phyloP scores from a whole-genome alignment of 2,888 invertebrate species.

The Drosophila nigricruria region DNA sequence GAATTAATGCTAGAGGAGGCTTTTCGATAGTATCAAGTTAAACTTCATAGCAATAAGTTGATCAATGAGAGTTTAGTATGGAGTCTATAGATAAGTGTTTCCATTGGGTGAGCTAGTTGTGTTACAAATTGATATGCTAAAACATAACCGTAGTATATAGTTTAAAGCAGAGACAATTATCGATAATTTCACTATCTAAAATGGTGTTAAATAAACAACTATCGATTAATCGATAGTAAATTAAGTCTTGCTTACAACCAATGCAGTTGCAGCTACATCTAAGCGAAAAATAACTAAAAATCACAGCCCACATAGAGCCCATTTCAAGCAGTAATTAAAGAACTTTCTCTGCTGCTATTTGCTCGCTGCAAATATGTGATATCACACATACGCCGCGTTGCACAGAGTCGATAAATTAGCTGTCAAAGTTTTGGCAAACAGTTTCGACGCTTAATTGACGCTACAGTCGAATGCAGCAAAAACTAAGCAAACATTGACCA shows the following conservation, averaged over 20 bases:
- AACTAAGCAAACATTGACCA: constrained; percentile 45
- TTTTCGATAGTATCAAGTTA: not conserved
- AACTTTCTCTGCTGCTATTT: constrained; percentile 22
- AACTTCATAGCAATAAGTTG: not conserved
- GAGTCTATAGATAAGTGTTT: not conserved
- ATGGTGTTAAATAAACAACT: too few relatives aligned
- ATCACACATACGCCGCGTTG: constrained; percentile 22
- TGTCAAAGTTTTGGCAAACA: constrained; percentile 47
- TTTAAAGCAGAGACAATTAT: too few relatives aligned
- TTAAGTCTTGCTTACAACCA: too few relatives aligned
- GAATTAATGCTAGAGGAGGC: not conserved
- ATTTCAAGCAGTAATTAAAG: not conserved
- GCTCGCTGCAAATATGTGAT: constrained; percentile 1
- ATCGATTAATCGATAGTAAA: not conserved
- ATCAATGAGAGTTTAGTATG: too few relatives aligned
- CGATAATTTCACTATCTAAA: too few relatives aligned
- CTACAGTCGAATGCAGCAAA: constrained; percentile 21
- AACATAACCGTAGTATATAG: too few relatives aligned
- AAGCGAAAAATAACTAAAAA: not conserved
- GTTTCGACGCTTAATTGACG: constrained; percentile 43
- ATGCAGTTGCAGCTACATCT: not conserved
- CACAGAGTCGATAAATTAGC: constrained; percentile 41
- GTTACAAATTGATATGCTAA: too few relatives aligned
- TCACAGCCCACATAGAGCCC: not conserved
- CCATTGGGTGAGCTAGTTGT: too few relatives aligned